phyloP scores from a whole-genome alignment of 2,888 invertebrate species.

The Cheilosia variabilis region DNA sequence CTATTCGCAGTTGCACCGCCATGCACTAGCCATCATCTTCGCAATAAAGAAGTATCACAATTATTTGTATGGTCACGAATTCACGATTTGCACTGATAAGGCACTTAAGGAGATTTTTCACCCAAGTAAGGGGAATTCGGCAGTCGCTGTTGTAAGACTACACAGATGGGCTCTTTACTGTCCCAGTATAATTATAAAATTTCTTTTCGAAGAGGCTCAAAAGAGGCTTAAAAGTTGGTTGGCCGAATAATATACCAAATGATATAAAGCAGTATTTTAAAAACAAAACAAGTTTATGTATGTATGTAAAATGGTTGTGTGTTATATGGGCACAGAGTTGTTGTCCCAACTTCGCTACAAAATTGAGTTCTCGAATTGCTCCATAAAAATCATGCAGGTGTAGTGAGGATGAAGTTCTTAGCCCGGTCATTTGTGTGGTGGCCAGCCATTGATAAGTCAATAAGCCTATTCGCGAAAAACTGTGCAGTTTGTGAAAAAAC shows the following conservation, averaged over 20 bases:
- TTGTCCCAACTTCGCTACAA: conserved; percentile 9
- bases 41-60: conserved; percentile 80
- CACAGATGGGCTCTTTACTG: conserved; percentile 14
- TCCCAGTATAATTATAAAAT: conserved; percentile 25
- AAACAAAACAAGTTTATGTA: conserved; percentile 21
- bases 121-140: conserved; percentile 28
- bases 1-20: conserved; percentile 74
- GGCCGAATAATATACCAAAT: conserved; percentile 13
- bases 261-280: conserved; percentile 20
- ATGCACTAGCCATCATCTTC: conserved; percentile 80
- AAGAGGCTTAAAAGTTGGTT: conserved; percentile 11
- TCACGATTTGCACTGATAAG: conserved; percentile 77
- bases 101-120: conserved; percentile 25
- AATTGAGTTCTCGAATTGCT: not conserved
- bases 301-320: conserved; percentile 29
- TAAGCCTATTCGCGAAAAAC: not conserved
- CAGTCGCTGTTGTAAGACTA: conserved; percentile 20
- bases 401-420: conserved; percentile 32
- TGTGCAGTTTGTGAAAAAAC: conserved; percentile 20
- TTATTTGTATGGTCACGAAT: conserved; percentile 72
- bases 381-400: not conserved
- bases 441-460: conserved; percentile 21
- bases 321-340: conserved; percentile 24
- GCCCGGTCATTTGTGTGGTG: conserved; percentile 33
- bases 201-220: conserved; percentile 17